Conservation (phyloP, 2,888 invertebrate species). For the Apotomis betuletana region DNA sequence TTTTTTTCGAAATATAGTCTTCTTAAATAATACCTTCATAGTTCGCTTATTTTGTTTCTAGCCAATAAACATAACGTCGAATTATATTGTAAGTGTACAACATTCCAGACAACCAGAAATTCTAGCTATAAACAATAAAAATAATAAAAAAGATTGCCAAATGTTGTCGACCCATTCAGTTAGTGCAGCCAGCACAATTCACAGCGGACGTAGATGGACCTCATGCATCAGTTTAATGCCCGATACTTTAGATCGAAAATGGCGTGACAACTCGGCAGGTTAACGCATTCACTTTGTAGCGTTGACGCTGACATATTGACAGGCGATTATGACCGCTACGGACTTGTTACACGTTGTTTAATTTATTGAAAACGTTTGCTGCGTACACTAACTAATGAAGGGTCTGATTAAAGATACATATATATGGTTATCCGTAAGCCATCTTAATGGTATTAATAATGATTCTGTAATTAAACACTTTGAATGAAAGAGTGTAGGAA, state of each 20-base stretch:
- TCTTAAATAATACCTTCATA: too few relatives aligned
- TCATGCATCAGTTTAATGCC: slow-evolving; percentile 72
- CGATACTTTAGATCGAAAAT: slow-evolving; percentile 70
- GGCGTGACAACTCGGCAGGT: slow-evolving; percentile 57
- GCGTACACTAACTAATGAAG: slow-evolving; percentile 39
- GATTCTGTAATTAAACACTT: slow-evolving; percentile 13
- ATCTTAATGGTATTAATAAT: slow-evolving; percentile 21
- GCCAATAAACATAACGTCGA: too few relatives aligned
- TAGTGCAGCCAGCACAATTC: slow-evolving; percentile 65
- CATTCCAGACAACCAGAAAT: neutral
- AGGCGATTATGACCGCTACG: slow-evolving; percentile 70
- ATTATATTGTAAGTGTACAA: too few relatives aligned
- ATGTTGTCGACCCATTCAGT: slow-evolving; percentile 53
- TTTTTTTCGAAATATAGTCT: too few relatives aligned
- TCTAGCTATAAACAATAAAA: slow-evolving; percentile 30
- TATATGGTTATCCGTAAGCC: slow-evolving; percentile 20
- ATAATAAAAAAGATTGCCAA: slow-evolving; percentile 39
- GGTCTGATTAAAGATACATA: slow-evolving; percentile 22
- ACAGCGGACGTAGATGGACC: slow-evolving; percentile 69
- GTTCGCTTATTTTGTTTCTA: too few relatives aligned
- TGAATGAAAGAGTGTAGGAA: neutral
- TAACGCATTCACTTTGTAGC: slow-evolving; percentile 64
- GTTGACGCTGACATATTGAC: slow-evolving; percentile 63
- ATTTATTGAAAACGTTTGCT: slow-evolving; percentile 62
- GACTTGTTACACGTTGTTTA: slow-evolving; percentile 57